Percentiles rank a stretch among this genome's conserved stretches.
These are phyloP conservation scores for Rhabdomys pumilio DNA, from an alignment of 2,797 vertebrate genomes.

Conservation along the genomic window DNA sequence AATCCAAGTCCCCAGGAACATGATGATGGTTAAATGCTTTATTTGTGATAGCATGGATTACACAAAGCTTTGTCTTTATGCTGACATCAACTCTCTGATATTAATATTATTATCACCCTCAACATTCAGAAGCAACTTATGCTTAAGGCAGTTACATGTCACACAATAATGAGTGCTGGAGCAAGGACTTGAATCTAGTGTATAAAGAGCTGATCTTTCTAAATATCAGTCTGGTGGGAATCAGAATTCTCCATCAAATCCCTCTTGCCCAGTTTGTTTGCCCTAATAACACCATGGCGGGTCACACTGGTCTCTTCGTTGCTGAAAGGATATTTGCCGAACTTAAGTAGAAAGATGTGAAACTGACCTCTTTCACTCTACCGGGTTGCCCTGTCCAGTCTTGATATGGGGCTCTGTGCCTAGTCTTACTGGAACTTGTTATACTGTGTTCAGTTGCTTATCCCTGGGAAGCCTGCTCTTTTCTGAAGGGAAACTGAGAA, in stretches of 20 bases:
- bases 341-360: conserved; percentile 34
- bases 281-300: not conserved
- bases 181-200: not conserved
- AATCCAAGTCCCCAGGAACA: not conserved
- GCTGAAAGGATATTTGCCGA: conserved; percentile 13
- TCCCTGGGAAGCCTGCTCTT: not conserved
- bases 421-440: not conserved
- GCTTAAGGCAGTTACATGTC: not conserved
- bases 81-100: not conserved
- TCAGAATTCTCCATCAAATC: conserved; percentile 16
- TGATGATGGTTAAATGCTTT: not conserved
- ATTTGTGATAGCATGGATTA: not conserved
- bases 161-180: not conserved
- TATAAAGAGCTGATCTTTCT: not conserved
- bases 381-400: not conserved
- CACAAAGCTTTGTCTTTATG: not conserved
- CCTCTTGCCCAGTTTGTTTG: not conserved
- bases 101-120: not conserved
- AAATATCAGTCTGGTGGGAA: not conserved
- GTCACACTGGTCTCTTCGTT: not conserved
- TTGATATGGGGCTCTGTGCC: not conserved
- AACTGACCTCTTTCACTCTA: not conserved
- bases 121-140: conserved; percentile 13
- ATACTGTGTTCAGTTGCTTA: not conserved
- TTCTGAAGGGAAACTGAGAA: not conserved